Conservation (phyloP, 2,797 vertebrate species). For the Crenichthys baileyi region DNA sequence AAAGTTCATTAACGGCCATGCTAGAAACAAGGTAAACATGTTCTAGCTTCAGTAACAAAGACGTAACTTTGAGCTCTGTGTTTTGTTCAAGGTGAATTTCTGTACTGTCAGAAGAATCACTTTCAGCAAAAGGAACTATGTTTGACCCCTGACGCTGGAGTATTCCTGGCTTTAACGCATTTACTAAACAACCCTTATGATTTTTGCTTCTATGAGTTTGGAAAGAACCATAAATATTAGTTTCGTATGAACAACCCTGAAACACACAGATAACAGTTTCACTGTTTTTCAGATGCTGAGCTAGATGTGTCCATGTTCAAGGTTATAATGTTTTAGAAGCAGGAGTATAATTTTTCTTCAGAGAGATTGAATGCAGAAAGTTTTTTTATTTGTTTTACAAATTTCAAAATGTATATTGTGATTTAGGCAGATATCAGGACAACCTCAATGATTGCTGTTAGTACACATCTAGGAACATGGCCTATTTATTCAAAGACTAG, state of each 20-base stretch:
- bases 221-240: constrained; percentile 27
- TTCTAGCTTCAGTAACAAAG: too few species aligned
- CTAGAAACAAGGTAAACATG: too few species aligned
- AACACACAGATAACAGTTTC: constrained; percentile 1
- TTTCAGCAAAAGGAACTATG: background rate
- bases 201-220: constrained; percentile 23
- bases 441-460: too few species aligned
- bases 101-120: background rate
- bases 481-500: too few species aligned
- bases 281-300: background rate
- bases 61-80: background rate
- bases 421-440: too few species aligned
- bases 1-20: too few species aligned
- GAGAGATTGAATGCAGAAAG: too few species aligned
- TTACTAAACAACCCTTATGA: constrained; percentile 3
- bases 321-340: too few species aligned
- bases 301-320: background rate
- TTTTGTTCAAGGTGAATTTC: background rate
- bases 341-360: too few species aligned
- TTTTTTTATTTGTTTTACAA: too few species aligned
- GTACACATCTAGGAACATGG: too few species aligned
- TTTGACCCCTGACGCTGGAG: background rate
- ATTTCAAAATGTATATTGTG: too few species aligned
- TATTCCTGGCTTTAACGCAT: constrained; percentile 11
- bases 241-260: constrained; percentile 2